Base-by-base conservation (phyloP, 2,888 invertebrate genomes). In the Megalurothrips usitatus region DNA sequence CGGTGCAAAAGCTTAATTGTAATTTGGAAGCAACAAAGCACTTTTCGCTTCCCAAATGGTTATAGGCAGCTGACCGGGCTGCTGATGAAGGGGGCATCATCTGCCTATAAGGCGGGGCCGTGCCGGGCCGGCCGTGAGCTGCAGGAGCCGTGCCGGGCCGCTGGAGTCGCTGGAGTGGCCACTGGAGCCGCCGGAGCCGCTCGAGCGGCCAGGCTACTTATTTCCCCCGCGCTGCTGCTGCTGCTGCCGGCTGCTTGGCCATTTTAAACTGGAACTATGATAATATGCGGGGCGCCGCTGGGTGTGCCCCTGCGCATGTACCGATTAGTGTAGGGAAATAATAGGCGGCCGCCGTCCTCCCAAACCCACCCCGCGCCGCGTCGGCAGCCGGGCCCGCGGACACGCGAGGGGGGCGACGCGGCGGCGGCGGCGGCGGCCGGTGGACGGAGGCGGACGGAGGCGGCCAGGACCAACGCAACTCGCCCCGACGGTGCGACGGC, bases 261-360 rank as follows among this genome's bases (percentile, higher is more conserved):
- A 23, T 23, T 68, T 68, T 68, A 68, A 68, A 68, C 68, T 68
- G 68, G 68, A 68, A 23, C 68, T 68, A 68, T 23, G 68, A 68
- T 68, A 68, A 68, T 68, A 68, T 68, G 68, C 68, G 58, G 52
- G 52, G 52, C 19, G 52, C 12, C 2, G 52, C 52, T 52, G 10
- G 52, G 23, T 23, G 68, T 68, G 68, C 68, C 68, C 68, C 68
- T 68, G 68, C 68, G 68, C 68, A 68, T 68, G 68, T 68, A 68
- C 68, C 68, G 68, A 68, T 68, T 68, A 68, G 68, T n/a, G 68
- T 23, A 17, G 12, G 14, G 52, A 52, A 52, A 68, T 68, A 68
- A 68, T 68, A 11, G 68, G n/a, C 68, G 9, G 19, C n/a, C 63
- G n/a, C 63, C 23, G 23, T n/a, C 23, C 23, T n/a, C 68, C n/a